phyloP scores from a whole-genome alignment of 2,113 vertebrate species.

The Phycodurus eques region DNA sequence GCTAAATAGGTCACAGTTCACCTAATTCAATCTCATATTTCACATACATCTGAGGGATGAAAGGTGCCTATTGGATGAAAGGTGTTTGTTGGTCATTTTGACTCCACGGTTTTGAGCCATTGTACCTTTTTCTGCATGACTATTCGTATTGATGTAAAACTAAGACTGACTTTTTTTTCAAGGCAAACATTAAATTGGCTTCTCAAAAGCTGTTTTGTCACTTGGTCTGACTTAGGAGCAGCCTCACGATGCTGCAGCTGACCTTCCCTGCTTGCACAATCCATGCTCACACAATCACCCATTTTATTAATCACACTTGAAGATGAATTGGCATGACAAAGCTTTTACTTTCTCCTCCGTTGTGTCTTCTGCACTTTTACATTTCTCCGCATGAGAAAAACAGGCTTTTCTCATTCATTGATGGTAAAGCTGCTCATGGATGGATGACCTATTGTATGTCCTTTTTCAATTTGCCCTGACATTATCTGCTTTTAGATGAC shows the following conservation, averaged over 20 bases:
- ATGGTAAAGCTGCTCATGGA: constrained; percentile 40
- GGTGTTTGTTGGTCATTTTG: neutral
- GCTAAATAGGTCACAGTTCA: neutral
- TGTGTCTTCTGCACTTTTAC: constrained; percentile 18
- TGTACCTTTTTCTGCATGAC: constrained; percentile 1
- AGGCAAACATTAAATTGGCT: neutral
- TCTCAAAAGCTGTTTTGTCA: neutral
- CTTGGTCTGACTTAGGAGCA: neutral
- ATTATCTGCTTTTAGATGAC: constrained; percentile 48
- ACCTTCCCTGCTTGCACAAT: constrained; percentile 8
- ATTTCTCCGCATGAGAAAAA: constrained; percentile 42
- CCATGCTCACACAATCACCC: neutral
- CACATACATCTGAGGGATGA: neutral
- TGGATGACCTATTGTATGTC: constrained; percentile 48
- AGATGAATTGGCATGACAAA: neutral
- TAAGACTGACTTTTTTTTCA: neutral
- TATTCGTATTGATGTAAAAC: constrained; percentile 5
- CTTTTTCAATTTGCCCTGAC: constrained; percentile 50
- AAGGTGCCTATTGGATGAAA: neutral
- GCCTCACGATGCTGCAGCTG: neutral
- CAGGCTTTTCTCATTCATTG: constrained; percentile 27
- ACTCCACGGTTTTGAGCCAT: neutral
- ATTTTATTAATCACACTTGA: constrained; percentile 14
- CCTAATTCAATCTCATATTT: neutral
- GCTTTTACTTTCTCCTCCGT: constrained; percentile 1